These are phyloP conservation scores for Caenorhabditis sp. DNA, from an alignment of 2,888 invertebrate species.

Conservation along the genomic window DNA sequence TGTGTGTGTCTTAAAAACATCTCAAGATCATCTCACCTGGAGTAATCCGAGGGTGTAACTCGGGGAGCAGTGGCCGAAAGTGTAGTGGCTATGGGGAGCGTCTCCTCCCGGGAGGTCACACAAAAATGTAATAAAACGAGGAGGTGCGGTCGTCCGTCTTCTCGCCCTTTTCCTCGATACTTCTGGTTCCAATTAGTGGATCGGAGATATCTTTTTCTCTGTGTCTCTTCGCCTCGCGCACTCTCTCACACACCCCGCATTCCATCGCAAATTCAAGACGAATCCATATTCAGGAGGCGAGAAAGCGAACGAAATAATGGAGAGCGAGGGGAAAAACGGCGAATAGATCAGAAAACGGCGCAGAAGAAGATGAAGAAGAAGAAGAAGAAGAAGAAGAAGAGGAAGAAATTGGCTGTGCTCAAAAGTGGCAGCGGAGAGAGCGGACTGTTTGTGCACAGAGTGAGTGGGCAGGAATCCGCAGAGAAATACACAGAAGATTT, in stretches of 20 bases:
- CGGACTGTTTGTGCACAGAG: constrained; percentile 25
- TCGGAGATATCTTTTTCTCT: constrained; percentile 50
- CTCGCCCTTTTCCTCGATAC: too few relatives aligned
- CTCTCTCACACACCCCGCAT: constrained; percentile 12
- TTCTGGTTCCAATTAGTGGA: constrained; percentile 50
- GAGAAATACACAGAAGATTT: constrained; percentile 17
- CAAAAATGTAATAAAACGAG: constrained; percentile 22
- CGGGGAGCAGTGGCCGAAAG: background rate
- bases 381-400: background rate
- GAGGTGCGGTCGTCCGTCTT: background rate
- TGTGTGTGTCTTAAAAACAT: too few relatives aligned
- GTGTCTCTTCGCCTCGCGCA: constrained; percentile 20
- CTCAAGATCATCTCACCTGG: too few relatives aligned
- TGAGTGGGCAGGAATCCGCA: constrained; percentile 8
- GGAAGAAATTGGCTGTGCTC: constrained; percentile 32
- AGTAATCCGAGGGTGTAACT: background rate
- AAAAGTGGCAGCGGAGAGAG: constrained; percentile 11
- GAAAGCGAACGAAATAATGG: background rate
- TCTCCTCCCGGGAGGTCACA: constrained; percentile 1
- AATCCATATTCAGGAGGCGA: constrained; percentile 14
- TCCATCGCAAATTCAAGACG: constrained; percentile 1
- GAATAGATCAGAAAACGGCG: constrained; percentile 10
- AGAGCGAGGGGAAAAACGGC: background rate
- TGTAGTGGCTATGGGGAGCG: constrained; percentile 1
- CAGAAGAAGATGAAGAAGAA: background rate